phyloP scores from a whole-genome alignment of 2,797 vertebrate species.

The Tarsius wallacei region DNA sequence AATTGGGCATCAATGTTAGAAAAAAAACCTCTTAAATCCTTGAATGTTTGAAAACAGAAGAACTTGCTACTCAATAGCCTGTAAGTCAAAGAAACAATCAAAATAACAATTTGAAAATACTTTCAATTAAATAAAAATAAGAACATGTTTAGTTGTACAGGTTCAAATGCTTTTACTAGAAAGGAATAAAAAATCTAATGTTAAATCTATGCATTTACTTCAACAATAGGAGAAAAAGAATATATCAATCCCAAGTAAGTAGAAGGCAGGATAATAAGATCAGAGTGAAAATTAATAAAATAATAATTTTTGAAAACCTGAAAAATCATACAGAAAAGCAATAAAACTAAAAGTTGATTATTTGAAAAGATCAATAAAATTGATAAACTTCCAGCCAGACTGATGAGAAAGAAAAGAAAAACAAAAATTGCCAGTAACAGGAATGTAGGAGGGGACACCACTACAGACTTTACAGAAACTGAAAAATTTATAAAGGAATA shows the following conservation, averaged over 20 bases:
- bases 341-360: not conserved
- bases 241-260: not conserved
- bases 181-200: not conserved
- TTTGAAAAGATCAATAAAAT: not conserved
- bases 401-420: not conserved
- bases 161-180: not conserved
- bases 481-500: not conserved
- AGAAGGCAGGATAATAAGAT: not conserved
- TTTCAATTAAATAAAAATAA: not conserved
- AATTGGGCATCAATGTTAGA: not conserved
- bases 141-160: not conserved
- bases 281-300: not conserved
- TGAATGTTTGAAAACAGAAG: not conserved
- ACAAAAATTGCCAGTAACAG: not conserved
- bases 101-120: not conserved
- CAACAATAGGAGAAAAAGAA: not conserved
- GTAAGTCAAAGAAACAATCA: not conserved
- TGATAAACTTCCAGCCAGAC: not conserved
- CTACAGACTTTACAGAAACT: not conserved
- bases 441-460: not conserved
- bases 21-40: not conserved
- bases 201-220: not conserved
- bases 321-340: not conserved
- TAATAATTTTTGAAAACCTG: not conserved
- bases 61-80: not conserved